Percentiles rank a stretch among this genome's conserved stretches.
Evolutionary conservation across 2,797 vertebrate species (phyloP).

Genomic region (Lacerta agilis): DNA sequence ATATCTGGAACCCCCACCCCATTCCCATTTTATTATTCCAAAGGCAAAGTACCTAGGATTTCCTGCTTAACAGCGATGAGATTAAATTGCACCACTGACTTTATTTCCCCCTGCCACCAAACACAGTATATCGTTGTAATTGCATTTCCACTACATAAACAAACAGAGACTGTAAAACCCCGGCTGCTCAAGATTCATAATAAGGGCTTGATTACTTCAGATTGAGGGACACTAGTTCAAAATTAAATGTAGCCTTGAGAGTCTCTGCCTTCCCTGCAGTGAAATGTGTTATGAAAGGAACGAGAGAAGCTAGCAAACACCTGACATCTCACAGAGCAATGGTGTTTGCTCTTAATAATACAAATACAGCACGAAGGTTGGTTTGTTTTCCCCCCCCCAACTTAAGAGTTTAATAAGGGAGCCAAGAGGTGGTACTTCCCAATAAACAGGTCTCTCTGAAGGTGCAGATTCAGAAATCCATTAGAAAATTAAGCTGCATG

Average conservation of each 20-base stretch:
- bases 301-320: neutral
- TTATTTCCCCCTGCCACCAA: constrained; percentile 5
- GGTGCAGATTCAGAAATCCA: constrained; percentile 5
- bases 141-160: constrained; percentile 8
- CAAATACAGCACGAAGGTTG: neutral
- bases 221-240: constrained; percentile 22
- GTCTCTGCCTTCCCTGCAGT: constrained; percentile 5
- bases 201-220: constrained; percentile 40
- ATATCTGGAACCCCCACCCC: neutral
- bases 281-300: neutral
- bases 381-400: neutral
- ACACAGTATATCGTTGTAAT: constrained; percentile 20
- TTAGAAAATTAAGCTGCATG: constrained; percentile 21
- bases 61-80: constrained; percentile 18
- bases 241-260: constrained; percentile 32
- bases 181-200: constrained; percentile 15
- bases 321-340: neutral
- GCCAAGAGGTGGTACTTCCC: constrained; percentile 17
- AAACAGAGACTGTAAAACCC: constrained; percentile 19
- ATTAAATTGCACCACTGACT: constrained; percentile 30
- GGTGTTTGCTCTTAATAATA: constrained; percentile 32
- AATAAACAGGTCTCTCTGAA: constrained; percentile 18
- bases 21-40: neutral
- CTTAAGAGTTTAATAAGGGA: constrained; percentile 28
- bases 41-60: neutral